phyloP scores from a whole-genome alignment of 2,113 vertebrate genomes.

The Nothobranchius kuhntae region DNA sequence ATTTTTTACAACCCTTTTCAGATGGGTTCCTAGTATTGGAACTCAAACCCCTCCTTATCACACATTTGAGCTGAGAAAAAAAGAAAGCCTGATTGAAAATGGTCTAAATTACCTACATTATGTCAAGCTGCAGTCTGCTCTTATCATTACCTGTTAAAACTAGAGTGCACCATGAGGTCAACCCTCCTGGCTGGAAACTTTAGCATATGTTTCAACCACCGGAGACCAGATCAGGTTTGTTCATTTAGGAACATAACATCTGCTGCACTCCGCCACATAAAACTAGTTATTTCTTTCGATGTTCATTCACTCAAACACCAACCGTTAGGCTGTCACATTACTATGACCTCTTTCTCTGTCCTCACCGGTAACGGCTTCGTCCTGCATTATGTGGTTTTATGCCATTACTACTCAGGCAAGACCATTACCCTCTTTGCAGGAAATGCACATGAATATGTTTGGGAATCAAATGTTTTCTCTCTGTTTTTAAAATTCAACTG shows the following conservation, averaged over 20 bases:
- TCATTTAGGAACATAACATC: conserved; percentile 58
- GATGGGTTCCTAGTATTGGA: not conserved
- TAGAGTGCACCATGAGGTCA: conserved; percentile 43
- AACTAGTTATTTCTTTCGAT: conserved; percentile 53
- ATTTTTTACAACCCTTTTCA: not conserved
- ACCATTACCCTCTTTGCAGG: not conserved
- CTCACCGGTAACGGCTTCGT: conserved; percentile 5
- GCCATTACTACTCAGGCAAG: not conserved
- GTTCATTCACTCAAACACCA: conserved; percentile 37
- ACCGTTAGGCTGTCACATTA: conserved; percentile 32
- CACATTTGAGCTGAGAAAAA: not conserved
- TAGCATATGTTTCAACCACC: conserved; percentile 54
- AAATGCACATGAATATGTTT: not conserved
- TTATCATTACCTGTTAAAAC: conserved; percentile 37
- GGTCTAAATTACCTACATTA: conserved; percentile 15
- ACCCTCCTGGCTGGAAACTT: conserved; percentile 24
- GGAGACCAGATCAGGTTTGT: conserved; percentile 55
- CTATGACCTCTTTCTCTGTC: conserved; percentile 18
- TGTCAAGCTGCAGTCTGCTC: not conserved
- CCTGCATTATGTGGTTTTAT: conserved; percentile 3
- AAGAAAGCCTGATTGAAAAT: conserved; percentile 1
- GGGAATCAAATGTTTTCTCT: too few species aligned
- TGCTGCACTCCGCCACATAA: conserved; percentile 45
- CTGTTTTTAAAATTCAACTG: too few species aligned
- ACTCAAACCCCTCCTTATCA: not conserved